Base-by-base conservation (phyloP, 2,797 vertebrate genomes). In the Rhinatrema bivittatum region DNA sequence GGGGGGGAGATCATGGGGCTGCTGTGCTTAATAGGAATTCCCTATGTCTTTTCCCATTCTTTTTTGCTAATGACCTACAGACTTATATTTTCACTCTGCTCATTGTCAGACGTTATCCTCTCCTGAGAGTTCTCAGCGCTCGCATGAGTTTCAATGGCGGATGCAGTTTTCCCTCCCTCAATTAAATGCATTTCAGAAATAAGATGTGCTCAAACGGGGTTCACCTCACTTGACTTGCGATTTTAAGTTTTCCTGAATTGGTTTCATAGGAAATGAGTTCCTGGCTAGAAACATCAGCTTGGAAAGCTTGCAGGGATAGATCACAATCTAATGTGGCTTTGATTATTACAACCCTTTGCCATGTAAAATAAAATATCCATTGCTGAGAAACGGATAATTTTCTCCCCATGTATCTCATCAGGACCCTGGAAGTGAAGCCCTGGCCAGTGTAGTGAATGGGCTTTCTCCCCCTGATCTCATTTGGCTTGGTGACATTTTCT, bases 111-210 rank as follows among this genome's bases (percentile, higher is more conserved):
- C n/a, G n/a, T n/a, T n/a, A n/a, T n/a, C n/a, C n/a, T n/a, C n/a
- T n/a, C n/a, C n/a, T n/a, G n/a, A n/a, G n/a, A n/a, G n/a, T n/a
- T n/a, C n/a, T n/a, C 20, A 4, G 9, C 20, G 29, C 18, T 43
- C 33, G 24, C 36, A 27, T 36, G 40, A 47, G 48, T 60, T 52
- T 58, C 59, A 50, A 58, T 30, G 46, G 41, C 50, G 41, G 36
- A 42, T 41, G 37, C 43, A 53, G 42, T 45, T 69, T 69, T 67
- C 67, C 45, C 56, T 61, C 61, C 7, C 5, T 59, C 62, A 59
- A 69, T 69, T 61, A 63, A 66, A 66, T 63, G 34, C 54, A n/a
- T 67, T 67, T 56, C 62, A 73, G 60, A 70, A 62, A 62, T 55
- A 57, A 41, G 60, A 55, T 36, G 52, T 68, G n/a, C 10, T 2